Conservation (phyloP, 2,888 invertebrate species). For the Eristalis intricaria region DNA sequence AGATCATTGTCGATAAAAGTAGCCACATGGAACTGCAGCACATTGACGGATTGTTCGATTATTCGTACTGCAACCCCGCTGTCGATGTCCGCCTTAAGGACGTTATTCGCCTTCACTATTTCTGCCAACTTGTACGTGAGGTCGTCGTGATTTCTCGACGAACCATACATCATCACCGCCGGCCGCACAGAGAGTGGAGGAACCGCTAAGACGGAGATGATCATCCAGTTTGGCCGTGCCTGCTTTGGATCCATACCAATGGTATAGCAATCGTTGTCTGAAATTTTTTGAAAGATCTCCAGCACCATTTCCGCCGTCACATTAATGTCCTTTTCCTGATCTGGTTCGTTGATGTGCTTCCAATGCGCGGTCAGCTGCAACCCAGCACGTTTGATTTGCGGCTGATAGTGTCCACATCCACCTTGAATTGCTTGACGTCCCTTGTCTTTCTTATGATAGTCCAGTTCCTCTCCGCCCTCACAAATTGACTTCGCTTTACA, state of each 20-base stretch:
- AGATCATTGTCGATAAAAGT: conserved; percentile 86
- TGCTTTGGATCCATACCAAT: conserved; percentile 96
- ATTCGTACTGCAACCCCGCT: conserved; percentile 86
- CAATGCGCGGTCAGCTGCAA: conserved; percentile 96
- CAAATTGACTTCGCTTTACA: conserved; percentile 98
- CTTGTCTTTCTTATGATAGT: conserved; percentile 78
- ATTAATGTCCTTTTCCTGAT: conserved; percentile 94
- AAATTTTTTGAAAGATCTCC: conserved; percentile 95
- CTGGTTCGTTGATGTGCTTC: conserved; percentile 93
- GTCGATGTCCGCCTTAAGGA: conserved; percentile 84
- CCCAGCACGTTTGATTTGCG: conserved; percentile 91
- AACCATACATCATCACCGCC: conserved; percentile 92
- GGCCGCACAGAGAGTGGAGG: conserved; percentile 96
- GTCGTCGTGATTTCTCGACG: conserved; percentile 85
- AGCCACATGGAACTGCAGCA: conserved; percentile 86
- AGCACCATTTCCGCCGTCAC: conserved; percentile 96
- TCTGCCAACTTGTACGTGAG: conserved; percentile 86
- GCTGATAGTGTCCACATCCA: conserved; percentile 97
- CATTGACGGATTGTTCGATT: conserved; percentile 84
- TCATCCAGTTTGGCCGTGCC: conserved; percentile 99
- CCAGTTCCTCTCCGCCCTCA: conserved; percentile 98
- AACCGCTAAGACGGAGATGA: conserved; percentile 92
- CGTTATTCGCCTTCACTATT: conserved; percentile 86
- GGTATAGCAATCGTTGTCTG: conserved; percentile 95
- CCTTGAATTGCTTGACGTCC: conserved; percentile 14